Evolutionary conservation across 2,113 vertebrate species (phyloP), one percentile per base, ranked within the genome.

Genomic region (Corythaixoides concolor): DNA sequence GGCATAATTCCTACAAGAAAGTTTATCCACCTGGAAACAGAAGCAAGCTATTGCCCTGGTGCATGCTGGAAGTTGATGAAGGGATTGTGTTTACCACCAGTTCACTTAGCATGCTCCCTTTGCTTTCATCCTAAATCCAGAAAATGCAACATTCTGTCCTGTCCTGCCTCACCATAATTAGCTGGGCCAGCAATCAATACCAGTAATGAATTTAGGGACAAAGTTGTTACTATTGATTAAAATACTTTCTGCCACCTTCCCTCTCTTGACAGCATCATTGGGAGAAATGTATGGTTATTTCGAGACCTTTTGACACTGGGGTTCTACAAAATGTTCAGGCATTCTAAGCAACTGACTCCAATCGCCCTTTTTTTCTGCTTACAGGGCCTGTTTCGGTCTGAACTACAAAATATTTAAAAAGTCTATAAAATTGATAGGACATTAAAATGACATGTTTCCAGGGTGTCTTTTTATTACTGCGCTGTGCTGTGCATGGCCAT

Each of bases 381-480:
- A 85, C 52, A 69, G 32, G 45, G 27, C 2, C n/a, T 43, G 32
- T 87, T 92, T 76, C 59, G 35, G 50, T 70, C 52, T 96, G 56
- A 94, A 76, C 24, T 90, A 43, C 68, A 93, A 96, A 96, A 69
- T 27, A 82, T 80, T 94, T 86, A 3, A 88, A 88, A 78, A 94
- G 19, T 35, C 67, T 84, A 15, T 88, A 80, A 90, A 97, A 92
- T 67, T 82, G 63, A 93, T 77, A 70, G 70, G 49, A 81, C 78
- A 86, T 94, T 97, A 78, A 97, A 93, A 78, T 88, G 12, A 39
- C 74, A 45, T 32, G 67, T 47, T 58, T 97, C 35, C 62, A 91
- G 39, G 16, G 64, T 86, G 86, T 35, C 41, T 73, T 94, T 91
- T 93, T 70, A n/a, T 64, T 88, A 41, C 26, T 23, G 12, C 10